Conservation (phyloP, 2,113 vertebrate genomes). For the Colius striatus region DNA sequence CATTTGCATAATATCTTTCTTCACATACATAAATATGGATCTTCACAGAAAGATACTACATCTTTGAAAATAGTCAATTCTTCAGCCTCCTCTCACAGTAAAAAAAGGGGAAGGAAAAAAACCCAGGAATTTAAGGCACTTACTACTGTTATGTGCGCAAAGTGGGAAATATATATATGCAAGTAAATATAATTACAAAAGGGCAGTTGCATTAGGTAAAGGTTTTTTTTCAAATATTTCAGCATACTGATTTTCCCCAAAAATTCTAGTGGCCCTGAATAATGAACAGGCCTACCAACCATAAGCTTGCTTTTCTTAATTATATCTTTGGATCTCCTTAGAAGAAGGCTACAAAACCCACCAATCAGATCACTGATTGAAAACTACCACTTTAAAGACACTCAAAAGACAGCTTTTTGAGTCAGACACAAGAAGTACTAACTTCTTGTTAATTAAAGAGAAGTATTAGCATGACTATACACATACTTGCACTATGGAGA, state of each 20-base stretch:
- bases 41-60: neutral
- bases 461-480: neutral
- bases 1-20: neutral
- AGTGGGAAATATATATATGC: neutral
- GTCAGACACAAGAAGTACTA: neutral
- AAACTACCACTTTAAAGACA: neutral
- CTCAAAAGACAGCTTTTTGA: neutral
- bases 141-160: neutral
- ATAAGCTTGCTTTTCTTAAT: neutral
- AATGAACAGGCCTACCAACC: neutral
- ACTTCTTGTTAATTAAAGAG: too few relatives aligned
- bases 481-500: neutral
- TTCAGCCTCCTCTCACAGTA: neutral
- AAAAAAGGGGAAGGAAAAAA: neutral
- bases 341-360: neutral
- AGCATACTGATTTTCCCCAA: neutral
- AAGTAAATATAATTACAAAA: neutral
- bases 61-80: neutral
- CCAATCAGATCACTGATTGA: neutral
- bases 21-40: neutral
- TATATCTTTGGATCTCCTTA: neutral
- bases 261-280: neutral
- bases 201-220: neutral
- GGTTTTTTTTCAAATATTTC: neutral
- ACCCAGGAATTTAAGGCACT: neutral